phyloP scores from a whole-genome alignment of 2,113 vertebrate species.

The Drymodes brunneopygia region DNA sequence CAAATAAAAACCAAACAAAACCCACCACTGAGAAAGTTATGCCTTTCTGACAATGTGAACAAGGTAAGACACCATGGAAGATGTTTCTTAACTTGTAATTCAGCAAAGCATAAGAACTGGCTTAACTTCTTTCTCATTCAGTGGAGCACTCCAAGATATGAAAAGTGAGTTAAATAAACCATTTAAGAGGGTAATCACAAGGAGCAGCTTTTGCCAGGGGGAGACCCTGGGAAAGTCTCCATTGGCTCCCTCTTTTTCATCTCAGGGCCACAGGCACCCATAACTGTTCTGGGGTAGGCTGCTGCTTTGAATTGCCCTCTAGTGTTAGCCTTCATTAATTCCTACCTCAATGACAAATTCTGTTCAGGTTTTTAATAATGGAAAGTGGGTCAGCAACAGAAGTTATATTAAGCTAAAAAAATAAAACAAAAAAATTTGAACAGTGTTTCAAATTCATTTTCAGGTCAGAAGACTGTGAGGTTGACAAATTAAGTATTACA shows the following conservation, averaged over 20 bases:
- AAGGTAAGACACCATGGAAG: neutral
- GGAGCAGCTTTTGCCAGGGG: neutral
- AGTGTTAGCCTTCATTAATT: conserved; percentile 46
- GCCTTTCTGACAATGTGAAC: neutral
- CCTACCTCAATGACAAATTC: conserved; percentile 18
- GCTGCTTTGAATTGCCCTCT: conserved; percentile 59
- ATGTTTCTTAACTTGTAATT: neutral
- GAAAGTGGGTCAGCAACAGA: conserved; percentile 36
- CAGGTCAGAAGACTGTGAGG: neutral
- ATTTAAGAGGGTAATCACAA: neutral
- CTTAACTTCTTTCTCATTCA: neutral
- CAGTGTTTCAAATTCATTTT: neutral
- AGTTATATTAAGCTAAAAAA: neutral
- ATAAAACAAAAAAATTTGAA: neutral
- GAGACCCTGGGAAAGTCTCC: neutral
- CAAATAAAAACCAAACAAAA: neutral
- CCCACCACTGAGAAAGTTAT: neutral
- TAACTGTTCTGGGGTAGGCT: neutral
- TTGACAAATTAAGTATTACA: neutral
- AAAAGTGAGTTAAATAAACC: neutral
- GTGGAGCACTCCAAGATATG: neutral
- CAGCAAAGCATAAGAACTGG: neutral
- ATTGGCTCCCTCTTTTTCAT: neutral
- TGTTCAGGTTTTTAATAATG: conserved; percentile 27
- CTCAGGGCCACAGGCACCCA: neutral